Conservation (phyloP, 1,140 invertebrate species). For the Nasonia longicornis region DNA sequence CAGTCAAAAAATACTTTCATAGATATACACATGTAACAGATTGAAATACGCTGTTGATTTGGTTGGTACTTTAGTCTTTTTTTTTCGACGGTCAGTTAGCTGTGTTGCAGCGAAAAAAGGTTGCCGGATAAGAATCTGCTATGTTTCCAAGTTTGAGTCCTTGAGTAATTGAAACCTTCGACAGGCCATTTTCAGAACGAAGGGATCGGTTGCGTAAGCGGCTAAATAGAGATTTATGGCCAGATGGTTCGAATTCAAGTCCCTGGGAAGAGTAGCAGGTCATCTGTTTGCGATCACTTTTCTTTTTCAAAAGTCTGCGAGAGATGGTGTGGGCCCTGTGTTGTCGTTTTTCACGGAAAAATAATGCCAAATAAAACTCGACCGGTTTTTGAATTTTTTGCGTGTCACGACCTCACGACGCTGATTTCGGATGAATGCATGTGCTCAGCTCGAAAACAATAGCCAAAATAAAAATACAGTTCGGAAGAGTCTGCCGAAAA, state of each 20-base stretch:
- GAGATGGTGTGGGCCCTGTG: neutral
- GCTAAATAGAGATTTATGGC: constrained; percentile 29
- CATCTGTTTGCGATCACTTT: constrained; percentile 16
- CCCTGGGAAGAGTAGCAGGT: constrained; percentile 1
- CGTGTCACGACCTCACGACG: constrained; percentile 6
- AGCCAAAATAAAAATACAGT: neutral
- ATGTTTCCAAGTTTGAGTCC: constrained; percentile 10
- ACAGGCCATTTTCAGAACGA: constrained; percentile 17
- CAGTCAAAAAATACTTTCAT: constrained; percentile 1
- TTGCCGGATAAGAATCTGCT: constrained; percentile 14
- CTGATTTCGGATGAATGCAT: neutral
- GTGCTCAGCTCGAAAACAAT: neutral
- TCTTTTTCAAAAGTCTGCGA: constrained; percentile 16
- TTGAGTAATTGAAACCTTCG: constrained; percentile 29
- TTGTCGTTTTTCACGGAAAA: constrained; percentile 3
- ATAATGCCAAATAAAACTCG: neutral
- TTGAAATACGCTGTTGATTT: neutral
- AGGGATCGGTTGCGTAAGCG: constrained; percentile 37
- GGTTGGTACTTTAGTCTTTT: constrained; percentile 11
- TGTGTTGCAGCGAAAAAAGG: constrained; percentile 12
- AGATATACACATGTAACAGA: neutral
- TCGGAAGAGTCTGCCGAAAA: neutral
- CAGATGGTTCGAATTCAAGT: constrained; percentile 16
- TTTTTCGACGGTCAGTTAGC: neutral
- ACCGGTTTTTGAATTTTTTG: neutral